Evolutionary conservation across 2,113 vertebrate species (phyloP).

Genomic region (Delphinus delphis): DNA sequence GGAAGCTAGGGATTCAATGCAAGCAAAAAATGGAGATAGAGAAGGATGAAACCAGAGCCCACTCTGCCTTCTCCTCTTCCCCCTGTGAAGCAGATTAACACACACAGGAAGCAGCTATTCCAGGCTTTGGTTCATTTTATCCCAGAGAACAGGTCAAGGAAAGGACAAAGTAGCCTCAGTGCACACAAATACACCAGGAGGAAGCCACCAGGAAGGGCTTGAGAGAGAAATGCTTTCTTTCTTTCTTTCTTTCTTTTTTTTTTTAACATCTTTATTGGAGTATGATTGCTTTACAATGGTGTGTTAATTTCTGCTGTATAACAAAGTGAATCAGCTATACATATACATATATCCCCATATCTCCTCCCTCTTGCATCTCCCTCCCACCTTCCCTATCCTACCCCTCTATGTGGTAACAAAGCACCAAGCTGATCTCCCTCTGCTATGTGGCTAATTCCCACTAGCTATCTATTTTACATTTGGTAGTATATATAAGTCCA

Average conservation of each 20-base stretch:
- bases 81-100: neutral
- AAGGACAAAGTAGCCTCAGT: neutral
- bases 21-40: neutral
- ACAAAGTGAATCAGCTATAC: too few relatives aligned
- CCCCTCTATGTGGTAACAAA: too few relatives aligned
- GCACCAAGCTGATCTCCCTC: too few relatives aligned
- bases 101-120: conserved; percentile 38
- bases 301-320: too few relatives aligned
- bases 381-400: too few relatives aligned
- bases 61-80: neutral
- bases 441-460: too few relatives aligned
- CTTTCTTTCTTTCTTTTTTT: neutral
- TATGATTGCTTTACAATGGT: too few relatives aligned
- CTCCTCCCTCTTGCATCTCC: too few relatives aligned
- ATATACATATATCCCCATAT: too few relatives aligned
- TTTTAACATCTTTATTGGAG: neutral
- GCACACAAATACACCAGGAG: neutral
- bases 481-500: too few relatives aligned
- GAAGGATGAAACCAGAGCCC: neutral
- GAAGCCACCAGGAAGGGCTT: neutral
- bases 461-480: too few relatives aligned
- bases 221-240: neutral
- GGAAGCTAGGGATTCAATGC: neutral
- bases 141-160: conserved; percentile 19
- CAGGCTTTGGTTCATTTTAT: neutral